Base-by-base conservation (phyloP, 53 echinoderm and acorn worm species). In the Echinometra lucunter region DNA sequence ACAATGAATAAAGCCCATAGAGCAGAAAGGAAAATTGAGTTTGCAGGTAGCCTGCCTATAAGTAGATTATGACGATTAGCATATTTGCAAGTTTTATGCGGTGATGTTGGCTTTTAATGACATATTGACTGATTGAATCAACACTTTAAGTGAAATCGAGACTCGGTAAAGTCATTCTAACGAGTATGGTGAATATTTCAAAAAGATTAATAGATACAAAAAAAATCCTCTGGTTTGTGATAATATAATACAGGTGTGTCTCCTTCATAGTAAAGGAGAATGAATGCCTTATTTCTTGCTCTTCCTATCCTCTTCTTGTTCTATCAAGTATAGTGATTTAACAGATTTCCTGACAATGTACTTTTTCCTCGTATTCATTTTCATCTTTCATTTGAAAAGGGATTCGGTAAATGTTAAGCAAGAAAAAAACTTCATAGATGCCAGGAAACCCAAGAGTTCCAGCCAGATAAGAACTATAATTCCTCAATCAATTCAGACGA, bases 11-110 rank as follows among this genome's bases (percentile, higher is more conserved):
- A 6, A 30, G 78, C 42, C 35, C 72, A 28, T 13, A 35, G n/a
- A 72, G 78, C 78, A 40, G 75, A 21, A 75, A 19, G 38, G 75
- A 70, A 70, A 70, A 70, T 75, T 38, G 40, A 75, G 21, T 78
- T 78, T 42, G 21, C 32, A 34, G 32, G 37, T 19, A 40, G 78
- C 40, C 78, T 78, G 42, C 6, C 23, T 78, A 3, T 78, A 78
- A 38, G 16, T 78, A 42, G 38, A 78, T 78, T 40, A 78, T 11
- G 40, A 78, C 42, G 78, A 78, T 78, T 21, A 40, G 40, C 78
- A 7, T 78, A 21, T 18, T 19, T 78, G 42, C 69, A 69, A 69
- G 11, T 38, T 78, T 40, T 15, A 16, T 78, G 35, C 38, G 38
- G 78, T 44, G 78, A 6, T 38, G 42, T 21, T 19, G 78, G 23